Base-by-base conservation (phyloP, 2,797 vertebrate species). In the Paramormyrops hopkinsi region DNA sequence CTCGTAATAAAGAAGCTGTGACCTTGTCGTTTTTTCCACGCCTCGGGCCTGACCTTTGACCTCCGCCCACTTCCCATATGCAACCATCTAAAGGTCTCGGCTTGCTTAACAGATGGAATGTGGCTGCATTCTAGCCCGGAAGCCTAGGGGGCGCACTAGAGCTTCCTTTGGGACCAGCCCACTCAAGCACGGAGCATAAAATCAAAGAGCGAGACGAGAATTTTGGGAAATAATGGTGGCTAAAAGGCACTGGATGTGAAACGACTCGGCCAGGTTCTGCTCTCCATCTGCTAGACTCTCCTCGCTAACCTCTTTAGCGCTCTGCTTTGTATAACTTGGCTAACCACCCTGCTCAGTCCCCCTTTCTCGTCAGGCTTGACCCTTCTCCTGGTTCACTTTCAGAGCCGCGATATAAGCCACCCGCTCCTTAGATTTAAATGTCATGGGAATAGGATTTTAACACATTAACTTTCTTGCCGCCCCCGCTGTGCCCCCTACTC, bases 381-480 rank as follows among this genome's bases (percentile, higher is more conserved):
- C 59, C 29, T 69, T 48, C 12, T 44, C 11, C 54, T 82, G 88
- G 11, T 33, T 90, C 84, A 46, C 82, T 51, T 76, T 69, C 46
- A 83, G 88, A 76, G 56, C 69, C 50, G 54, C 69, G 11, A 69
- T 62, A 62, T 88, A 88, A 59, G 76, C 25, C 56, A 8, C 76
- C 86, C 82, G 4, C 86, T 7, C 50, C 44, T 19, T 25, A 62
- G 87, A 88, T 90, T 90, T 86, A 91, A 88, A 92, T 82, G 76
- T 89, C 89, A 87, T 8, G 48, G 8, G 89, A 48, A 89, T 91
- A 62, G 90, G 65, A 90, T 91, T 93, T 93, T 91, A 59, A 29
- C 83, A 90, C 88, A 91, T 87, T 89, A 89, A 91, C 9, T 62
- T 91, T 91, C 90, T 37, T 89, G 83, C n/a, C 73, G 41, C 51